Evolutionary conservation across 2,888 invertebrate genomes (phyloP), one percentile per base, ranked within the genome.

Genomic region (Dorcus hopei): DNA sequence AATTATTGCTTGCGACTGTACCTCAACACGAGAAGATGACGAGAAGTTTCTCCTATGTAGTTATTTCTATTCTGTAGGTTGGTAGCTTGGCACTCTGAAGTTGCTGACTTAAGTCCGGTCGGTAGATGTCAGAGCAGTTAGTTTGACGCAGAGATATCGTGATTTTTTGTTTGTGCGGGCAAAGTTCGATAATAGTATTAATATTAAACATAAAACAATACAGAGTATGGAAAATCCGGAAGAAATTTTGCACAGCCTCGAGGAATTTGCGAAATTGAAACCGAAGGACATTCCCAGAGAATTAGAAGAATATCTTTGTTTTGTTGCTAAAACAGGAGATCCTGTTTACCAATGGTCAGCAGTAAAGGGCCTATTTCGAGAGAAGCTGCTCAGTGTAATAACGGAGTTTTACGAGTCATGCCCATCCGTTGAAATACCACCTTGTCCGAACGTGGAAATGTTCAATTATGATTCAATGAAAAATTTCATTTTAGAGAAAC

Each of bases 251-350:
- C 90, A 92, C 76, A 89, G 89, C 68, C 80, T 93, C 59, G 92
- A 93, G 77, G 90, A 92, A 72, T 93, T 91, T 75, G 86, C 90
- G 45, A 91, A 93, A 79, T 62, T 82, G 43, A 83, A 83, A 68
- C 87, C 87, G 9, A 89, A 89, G 77, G 91, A 90, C 70, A 93
- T 96, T 70, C 94, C 95, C 16, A 86, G 89, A 63, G 89, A 93
- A 74, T 82, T 97, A 60, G 95, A 96, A 72, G 93, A 94, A 61
- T 96, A 95, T 77, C 82, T 97, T 66, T 85, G 85, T 67, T 91
- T 90, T 81, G 93, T 97, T 67, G 96, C 96, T 4, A 91, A 91
- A 79, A 95, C 95, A 72, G 96, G 97, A 64, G 94, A 96, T 80
- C 93, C 94, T 40, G 87, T 96, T 65, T 96, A 93, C 76, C 93